Base-by-base conservation (phyloP, 1,140 invertebrate genomes). In the Diachasmimorpha longicaudata region DNA sequence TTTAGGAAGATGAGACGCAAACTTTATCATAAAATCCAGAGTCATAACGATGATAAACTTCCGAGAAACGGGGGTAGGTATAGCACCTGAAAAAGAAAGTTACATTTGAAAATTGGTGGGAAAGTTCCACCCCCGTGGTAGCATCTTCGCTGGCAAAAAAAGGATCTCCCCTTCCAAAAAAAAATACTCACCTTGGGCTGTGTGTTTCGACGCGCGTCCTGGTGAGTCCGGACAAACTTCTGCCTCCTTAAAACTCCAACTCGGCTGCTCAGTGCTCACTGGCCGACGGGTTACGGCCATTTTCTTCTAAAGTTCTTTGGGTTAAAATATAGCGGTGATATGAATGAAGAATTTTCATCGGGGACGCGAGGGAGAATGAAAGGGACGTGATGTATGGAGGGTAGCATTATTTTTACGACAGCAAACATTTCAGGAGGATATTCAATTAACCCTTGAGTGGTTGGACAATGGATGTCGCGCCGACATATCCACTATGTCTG, bases 161-260 rank as follows among this genome's bases (percentile, higher is more conserved):
- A 31, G 31, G 2, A 31, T 31, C 31, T 6, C 39, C 39, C 37
- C 37, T 10, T 39, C 11, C 5, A 66, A 37, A 14, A 66, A 13
- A 14, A 31, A 8, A 25, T 3, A 10, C 0, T 31, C 9, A 31
- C 23, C 58, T 31, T 31, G 58, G 58, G 21, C 36, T 66, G 13
- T 66, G 25, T 66, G 25, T 66, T 25, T 66, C 10, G 21, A 66
- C 52, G 31, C 36, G 37, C 31, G 71, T 21, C 71, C 58, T 21
- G 39, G 31, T 39, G 44, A 48, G 63, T 44, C 21, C 72, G 14
- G 16, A 16, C 21, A 42, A 75, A 75, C 67, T 75, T 75, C 70
- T 70, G 67, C 67, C 74, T 75, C 63, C 74, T 75, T 75, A 70
- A 75, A 75, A 66, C 19, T 25, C 31, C 69, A 75, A 66, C 19